These are phyloP conservation scores for Drosophila miranda DNA, from an alignment of 1,140 invertebrate species.

Conservation along the genomic window DNA sequence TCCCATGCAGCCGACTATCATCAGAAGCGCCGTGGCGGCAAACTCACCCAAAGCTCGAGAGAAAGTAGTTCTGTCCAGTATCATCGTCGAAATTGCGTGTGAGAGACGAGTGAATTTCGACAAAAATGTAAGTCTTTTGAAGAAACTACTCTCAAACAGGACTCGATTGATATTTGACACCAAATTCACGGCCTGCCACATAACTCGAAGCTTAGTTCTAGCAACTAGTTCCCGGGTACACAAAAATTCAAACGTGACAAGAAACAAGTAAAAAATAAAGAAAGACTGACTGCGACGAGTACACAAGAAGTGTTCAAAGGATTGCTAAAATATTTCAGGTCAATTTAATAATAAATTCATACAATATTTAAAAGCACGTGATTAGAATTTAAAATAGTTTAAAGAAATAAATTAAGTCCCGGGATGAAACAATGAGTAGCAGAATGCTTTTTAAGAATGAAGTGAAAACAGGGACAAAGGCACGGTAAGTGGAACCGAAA, in stretches of 20 bases:
- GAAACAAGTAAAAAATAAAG: too few species aligned
- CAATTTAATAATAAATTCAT: conserved; percentile 73
- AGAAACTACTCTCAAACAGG: too few species aligned
- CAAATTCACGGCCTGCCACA: too few species aligned
- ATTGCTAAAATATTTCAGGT: background rate
- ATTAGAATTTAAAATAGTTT: conserved; percentile 6
- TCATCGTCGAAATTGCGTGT: conserved; percentile 11
- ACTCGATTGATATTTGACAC: too few species aligned
- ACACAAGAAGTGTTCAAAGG: too few species aligned
- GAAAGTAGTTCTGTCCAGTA: conserved; percentile 13
- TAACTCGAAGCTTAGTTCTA: too few species aligned
- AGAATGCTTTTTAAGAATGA: conserved; percentile 13
- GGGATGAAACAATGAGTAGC: conserved; percentile 33
- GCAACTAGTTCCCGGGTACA: too few species aligned
- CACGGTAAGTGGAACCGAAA: background rate
- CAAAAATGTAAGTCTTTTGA: too few species aligned
- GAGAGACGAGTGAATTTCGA: too few species aligned
- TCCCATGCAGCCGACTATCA: conserved; percentile 49
- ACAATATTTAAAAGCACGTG: conserved; percentile 35
- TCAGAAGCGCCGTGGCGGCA: conserved; percentile 37
- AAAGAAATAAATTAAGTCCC: conserved; percentile 45
- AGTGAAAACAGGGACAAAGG: conserved; percentile 10
- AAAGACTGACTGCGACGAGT: too few species aligned
- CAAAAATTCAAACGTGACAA: too few species aligned
- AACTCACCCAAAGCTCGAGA: conserved; percentile 54